Base-by-base conservation (phyloP, 2,888 invertebrate genomes). In the Seladonia tumulorum region DNA sequence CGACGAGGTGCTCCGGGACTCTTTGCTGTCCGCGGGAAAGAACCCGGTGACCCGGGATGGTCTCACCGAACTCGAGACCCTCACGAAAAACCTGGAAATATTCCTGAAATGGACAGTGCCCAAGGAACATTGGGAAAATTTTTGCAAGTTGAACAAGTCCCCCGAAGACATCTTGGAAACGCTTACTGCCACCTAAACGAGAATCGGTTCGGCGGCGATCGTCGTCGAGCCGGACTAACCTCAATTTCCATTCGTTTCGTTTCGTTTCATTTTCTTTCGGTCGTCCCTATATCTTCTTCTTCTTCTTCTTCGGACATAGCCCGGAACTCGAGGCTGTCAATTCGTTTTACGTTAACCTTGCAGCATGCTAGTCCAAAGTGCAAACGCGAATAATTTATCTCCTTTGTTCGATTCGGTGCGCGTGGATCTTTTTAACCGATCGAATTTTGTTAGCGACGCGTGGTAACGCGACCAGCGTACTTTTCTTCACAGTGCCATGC, bases 71-170 rank as follows among this genome's bases (percentile, higher is more conserved):
- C 96, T 97, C 25, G 96, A 97, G 87, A 96, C 97, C 35, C 96
- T 98, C 35, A 97, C 97, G 90, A 95, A 96, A 68, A 98, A 98
- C 94, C 97, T 98, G 39, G 96, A 97, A 92, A 97, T 97, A 92
- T 96, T 98, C 89, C 95, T 98, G 12, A 97, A 97, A 81, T 98
- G 97, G 96, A 98, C 98, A 22, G 97, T 98, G 74, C 98, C 98
- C 0, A 96, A 96, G 89, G 96, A 96, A 66, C 97, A 97, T 91
- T 97, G 98, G 98, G 96, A 97, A 42, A 96, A 96, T 90, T 98
- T 98, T 91, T 96, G 96, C 87, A 96, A 96, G 85, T 97, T 98
- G 93, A 97, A 97, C 87, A 97, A 97, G 90, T 97, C 97, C 0
- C 97, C 97, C 0, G 98, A 98, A 93, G 97, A 98, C 92, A 96